Evolutionary conservation across 2,113 vertebrate species (phyloP).

Genomic region (Thermophis baileyi): DNA sequence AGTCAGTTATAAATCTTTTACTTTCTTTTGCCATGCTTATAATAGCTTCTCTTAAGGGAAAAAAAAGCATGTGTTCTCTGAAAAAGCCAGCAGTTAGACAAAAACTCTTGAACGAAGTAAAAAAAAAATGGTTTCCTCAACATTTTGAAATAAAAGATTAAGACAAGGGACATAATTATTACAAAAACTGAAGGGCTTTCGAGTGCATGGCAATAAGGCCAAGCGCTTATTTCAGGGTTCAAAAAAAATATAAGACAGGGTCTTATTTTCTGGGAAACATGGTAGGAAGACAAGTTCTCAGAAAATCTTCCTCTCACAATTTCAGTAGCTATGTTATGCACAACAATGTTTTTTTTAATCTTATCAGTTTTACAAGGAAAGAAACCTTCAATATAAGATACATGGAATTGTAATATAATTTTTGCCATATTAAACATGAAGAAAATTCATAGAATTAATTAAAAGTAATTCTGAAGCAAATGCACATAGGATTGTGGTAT

Average conservation of each 20-base stretch:
- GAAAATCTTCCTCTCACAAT: not conserved
- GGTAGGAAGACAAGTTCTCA: not conserved
- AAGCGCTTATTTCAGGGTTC: too few species aligned
- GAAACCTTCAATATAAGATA: not conserved
- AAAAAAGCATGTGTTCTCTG: not conserved
- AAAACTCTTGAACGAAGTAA: not conserved
- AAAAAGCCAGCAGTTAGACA: not conserved
- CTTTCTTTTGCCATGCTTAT: not conserved
- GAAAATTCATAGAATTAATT: not conserved
- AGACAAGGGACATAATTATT: not conserved
- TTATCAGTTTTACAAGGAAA: not conserved
- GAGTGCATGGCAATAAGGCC: too few species aligned
- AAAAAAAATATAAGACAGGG: too few species aligned
- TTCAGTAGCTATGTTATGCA: not conserved
- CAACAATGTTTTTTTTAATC: not conserved
- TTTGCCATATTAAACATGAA: not conserved
- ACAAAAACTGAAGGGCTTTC: not conserved
- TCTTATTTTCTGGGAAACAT: too few species aligned
- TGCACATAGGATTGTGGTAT: not conserved
- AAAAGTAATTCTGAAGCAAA: not conserved
- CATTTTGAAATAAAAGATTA: not conserved
- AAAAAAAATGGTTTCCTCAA: not conserved
- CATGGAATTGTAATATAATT: not conserved
- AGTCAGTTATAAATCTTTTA: not conserved
- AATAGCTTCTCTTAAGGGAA: not conserved